Evolutionary conservation across 2,113 vertebrate species (phyloP).

Genomic region (Ctenomys sociabilis): DNA sequence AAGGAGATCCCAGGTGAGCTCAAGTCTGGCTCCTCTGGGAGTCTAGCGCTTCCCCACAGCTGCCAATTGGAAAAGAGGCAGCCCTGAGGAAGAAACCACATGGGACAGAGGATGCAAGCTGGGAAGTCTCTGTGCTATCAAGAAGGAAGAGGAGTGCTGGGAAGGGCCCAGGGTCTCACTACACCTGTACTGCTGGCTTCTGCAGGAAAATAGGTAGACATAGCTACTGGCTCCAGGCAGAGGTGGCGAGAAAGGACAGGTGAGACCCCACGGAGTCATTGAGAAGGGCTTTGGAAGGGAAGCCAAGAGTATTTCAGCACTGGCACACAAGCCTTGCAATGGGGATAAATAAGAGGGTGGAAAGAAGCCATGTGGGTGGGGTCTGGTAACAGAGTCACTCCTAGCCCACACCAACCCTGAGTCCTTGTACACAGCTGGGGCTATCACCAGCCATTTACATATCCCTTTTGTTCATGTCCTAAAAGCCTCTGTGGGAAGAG

Average conservation of each 20-base stretch:
- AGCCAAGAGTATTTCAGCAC: background rate
- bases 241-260: background rate
- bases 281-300: background rate
- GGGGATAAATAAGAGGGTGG: background rate
- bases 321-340: background rate
- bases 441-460: too few relatives aligned
- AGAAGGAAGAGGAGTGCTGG: background rate
- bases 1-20: too few relatives aligned
- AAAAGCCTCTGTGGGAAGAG: background rate
- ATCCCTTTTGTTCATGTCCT: background rate
- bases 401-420: background rate
- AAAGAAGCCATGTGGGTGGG: background rate
- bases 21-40: background rate
- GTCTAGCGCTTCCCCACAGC: background rate
- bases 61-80: background rate
- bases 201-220: background rate
- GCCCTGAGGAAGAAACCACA: too few relatives aligned
- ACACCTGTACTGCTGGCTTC: background rate
- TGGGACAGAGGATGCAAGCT: background rate
- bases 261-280: too few relatives aligned
- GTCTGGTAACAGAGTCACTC: background rate
- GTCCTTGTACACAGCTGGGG: background rate
- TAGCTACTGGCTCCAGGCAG: background rate
- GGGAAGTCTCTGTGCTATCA: background rate
- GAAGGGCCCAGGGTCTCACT: accelerated